Evolutionary conservation across 2,888 invertebrate species (phyloP), one percentile per base, ranked within the genome.

Genomic region (Lochmaea capreae): DNA sequence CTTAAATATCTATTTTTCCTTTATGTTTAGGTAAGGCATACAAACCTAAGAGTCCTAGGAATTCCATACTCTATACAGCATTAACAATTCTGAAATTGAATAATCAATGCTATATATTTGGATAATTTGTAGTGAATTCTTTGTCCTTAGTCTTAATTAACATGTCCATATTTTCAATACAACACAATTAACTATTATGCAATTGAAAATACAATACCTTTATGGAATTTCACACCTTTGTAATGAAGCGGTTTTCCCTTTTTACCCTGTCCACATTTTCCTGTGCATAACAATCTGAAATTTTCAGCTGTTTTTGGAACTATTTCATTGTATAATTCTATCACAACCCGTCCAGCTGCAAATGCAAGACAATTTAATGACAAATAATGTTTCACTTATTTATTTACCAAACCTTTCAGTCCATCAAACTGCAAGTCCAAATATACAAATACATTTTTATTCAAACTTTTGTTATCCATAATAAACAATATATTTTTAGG

Each of bases 281-380:
- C 97, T 0, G 97, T 97, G 85, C 98, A 98, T 1, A 99, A 87
- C 1, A 93, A 93, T 79, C 97, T 90, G 86, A 98, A 98, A 88
- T 98, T 98, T 87, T 97, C 97, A 62, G 93, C 94, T 4, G 97
- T 95, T 85, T 90, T 93, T 33, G 98, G 97, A 74, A 94, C 95
- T 68, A 93, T 88, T 88, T 97, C 92, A 83, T 92, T 93, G 85
- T 93, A 94, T 72, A 98, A 88, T 87, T 97, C 95, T 84, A 98
- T 94, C 18, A 98, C 90, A 72, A 98, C 89, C 79, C 96, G 90
- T 8, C 96, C 96, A 83, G 92, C 95, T 93, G 86, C 52, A 67
- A 61, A 65, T 52, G 22, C 42, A 49, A 14, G n/a, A 5, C 26
- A 59, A 42, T 43, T 46, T 22, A 73, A 59, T 58, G 59, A n/a